These are phyloP conservation scores for Enteromius afrohamiltoni DNA, from an alignment of 2,797 vertebrate species.

Conservation along the genomic window DNA sequence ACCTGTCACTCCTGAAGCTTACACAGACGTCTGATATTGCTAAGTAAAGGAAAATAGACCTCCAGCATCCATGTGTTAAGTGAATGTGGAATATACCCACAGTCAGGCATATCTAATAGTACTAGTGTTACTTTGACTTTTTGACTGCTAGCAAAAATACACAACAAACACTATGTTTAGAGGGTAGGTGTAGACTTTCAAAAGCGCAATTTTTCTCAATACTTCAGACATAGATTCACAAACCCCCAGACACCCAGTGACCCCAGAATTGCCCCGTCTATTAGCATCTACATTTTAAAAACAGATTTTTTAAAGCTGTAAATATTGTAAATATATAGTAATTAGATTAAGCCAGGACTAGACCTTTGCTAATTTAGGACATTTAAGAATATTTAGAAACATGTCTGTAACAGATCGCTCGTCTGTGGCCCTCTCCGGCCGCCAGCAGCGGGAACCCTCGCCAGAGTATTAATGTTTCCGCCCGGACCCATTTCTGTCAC, in stretches of 20 bases:
- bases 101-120: conserved; percentile 31
- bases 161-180: not conserved
- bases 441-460: no score
- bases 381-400: no score
- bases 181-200: not conserved
- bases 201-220: not conserved
- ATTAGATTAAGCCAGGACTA: no score
- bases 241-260: not conserved
- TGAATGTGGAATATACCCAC: not conserved
- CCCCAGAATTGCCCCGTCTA: not conserved
- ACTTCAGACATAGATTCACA: not conserved
- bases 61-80: not conserved
- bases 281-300: not conserved
- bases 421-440: no score
- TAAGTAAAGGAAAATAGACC: conserved; percentile 2
- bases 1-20: conserved; percentile 45
- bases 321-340: not conserved
- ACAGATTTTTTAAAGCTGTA: not conserved
- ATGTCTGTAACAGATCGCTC: no score
- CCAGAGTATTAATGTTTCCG: no score
- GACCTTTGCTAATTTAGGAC: no score
- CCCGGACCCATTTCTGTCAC: no score
- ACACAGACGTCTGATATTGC: conserved; percentile 15
- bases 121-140: not conserved
- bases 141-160: not conserved